phyloP scores from a whole-genome alignment of 2,797 vertebrate genomes.

The Rhinatrema bivittatum region DNA sequence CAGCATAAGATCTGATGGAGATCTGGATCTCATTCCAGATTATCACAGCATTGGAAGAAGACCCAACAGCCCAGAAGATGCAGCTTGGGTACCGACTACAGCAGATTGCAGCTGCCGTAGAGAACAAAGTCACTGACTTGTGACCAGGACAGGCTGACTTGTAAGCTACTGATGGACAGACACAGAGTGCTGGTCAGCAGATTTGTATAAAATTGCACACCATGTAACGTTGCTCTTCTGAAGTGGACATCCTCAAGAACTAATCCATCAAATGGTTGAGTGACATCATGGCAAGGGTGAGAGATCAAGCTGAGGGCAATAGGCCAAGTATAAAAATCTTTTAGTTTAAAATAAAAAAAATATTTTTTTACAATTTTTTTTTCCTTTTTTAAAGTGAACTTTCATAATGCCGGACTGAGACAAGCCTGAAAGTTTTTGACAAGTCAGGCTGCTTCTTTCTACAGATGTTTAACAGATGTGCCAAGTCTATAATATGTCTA shows the following conservation, averaged over 20 bases:
- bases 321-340: slow-evolving; percentile 29
- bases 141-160: slow-evolving; percentile 47
- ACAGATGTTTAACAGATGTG: slow-evolving; percentile 18
- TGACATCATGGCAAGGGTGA: background rate
- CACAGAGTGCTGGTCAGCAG: background rate
- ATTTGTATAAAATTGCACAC: slow-evolving; percentile 14
- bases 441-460: slow-evolving; percentile 9
- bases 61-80: slow-evolving; percentile 94
- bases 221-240: background rate
- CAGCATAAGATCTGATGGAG: no score
- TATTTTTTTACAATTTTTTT: slow-evolving; percentile 40
- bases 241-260: background rate
- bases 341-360: slow-evolving; percentile 34
- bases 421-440: background rate
- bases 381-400: slow-evolving; percentile 19
- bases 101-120: slow-evolving; percentile 92
- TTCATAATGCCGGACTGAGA: background rate
- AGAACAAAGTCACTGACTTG: slow-evolving; percentile 97
- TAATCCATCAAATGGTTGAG: background rate
- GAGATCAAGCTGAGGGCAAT: background rate
- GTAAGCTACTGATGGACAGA: background rate
- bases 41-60: slow-evolving; percentile 94
- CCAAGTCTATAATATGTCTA: slow-evolving; percentile 23
- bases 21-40: no score
- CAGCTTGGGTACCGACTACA: slow-evolving; percentile 93